Percentiles rank a stretch among this genome's conserved stretches.
phyloP scores from a whole-genome alignment of 2,797 vertebrate genomes.

The Prunella strophiata region DNA sequence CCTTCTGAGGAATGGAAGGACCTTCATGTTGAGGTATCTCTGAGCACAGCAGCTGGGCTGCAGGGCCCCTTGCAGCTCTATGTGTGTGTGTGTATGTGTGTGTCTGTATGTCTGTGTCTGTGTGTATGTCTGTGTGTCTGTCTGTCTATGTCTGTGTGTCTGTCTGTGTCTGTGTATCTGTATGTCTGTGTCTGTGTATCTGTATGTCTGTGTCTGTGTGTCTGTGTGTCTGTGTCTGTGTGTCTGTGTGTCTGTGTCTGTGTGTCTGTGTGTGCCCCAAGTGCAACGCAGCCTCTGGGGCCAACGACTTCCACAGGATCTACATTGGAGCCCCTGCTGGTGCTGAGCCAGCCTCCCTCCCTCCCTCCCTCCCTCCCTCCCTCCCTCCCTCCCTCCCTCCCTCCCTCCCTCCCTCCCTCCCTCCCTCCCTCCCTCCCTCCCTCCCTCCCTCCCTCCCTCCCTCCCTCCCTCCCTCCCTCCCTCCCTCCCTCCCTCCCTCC shows the following conservation, averaged over 20 bases:
- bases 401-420: neutral
- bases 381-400: neutral
- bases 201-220: too few relatives aligned
- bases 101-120: neutral
- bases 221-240: conserved; percentile 32
- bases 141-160: too few relatives aligned
- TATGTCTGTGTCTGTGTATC: neutral
- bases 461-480: neutral
- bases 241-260: too few relatives aligned
- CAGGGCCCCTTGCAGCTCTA: neutral
- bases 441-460: neutral
- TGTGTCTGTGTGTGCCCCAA: conserved; percentile 83
- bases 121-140: neutral
- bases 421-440: neutral
- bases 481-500: neutral
- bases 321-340: conserved; percentile 80
- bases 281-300: conserved; percentile 96
- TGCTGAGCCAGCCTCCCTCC: neutral
- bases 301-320: conserved; percentile 97
- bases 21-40: neutral
- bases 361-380: neutral
- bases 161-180: neutral
- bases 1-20: neutral
- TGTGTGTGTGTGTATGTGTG: neutral
- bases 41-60: neutral